A percentile compares a stretch with the other conserved stretches of the same genome.
Conservation (phyloP, 2,888 invertebrate species). For the Eristalis pertinax region DNA sequence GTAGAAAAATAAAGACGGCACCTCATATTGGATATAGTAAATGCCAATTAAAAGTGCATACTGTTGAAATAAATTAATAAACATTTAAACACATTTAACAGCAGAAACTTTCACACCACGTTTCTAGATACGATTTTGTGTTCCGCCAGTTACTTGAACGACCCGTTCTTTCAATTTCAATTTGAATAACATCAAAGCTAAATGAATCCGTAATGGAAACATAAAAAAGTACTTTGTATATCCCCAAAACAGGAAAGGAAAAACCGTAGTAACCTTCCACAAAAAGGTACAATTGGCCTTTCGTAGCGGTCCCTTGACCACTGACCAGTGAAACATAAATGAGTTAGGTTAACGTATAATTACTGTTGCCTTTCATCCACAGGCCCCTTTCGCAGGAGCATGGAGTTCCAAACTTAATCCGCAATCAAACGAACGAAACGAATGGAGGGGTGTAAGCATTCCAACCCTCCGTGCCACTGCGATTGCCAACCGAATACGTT, state of each 20-base stretch:
- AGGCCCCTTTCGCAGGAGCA: not conserved
- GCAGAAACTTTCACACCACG: not conserved
- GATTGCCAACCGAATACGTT: not conserved
- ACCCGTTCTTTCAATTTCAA: not conserved
- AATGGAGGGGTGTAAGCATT: not conserved
- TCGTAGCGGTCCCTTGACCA: not conserved
- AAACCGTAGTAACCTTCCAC: not conserved
- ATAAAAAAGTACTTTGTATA: not conserved
- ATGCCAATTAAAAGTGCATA: no score
- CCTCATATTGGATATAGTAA: no score
- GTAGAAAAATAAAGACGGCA: no score
- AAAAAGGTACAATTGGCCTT: not conserved
- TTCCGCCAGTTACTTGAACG: not conserved
- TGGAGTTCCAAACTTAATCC: not conserved
- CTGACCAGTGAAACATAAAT: conserved; percentile 20
- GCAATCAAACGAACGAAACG: not conserved
- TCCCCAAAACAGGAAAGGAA: not conserved
- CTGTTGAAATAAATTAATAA: no score
- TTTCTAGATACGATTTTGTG: not conserved
- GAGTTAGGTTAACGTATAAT: conserved; percentile 4
- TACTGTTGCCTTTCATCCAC: not conserved
- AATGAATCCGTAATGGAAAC: not conserved
- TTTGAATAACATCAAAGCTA: not conserved
- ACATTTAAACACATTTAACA: no score
- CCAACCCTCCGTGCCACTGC: not conserved